Percentiles rank a stretch among this genome's conserved stretches.
phyloP scores from a whole-genome alignment of 2,888 invertebrate species.

The Rosalia funebris region DNA sequence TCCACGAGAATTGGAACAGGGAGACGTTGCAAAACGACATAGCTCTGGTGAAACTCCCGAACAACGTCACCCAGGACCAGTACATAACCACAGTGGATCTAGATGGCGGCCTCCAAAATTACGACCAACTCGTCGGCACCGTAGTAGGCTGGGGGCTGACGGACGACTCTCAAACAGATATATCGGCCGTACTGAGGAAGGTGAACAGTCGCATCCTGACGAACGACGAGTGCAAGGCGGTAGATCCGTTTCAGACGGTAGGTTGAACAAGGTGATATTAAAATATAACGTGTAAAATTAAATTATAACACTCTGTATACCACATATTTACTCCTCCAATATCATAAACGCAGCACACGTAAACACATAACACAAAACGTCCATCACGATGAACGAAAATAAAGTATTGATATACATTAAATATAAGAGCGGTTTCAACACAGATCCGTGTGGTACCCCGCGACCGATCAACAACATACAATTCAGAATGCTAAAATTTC shows the following conservation, averaged over 20 bases:
- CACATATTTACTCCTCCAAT: too few relatives aligned
- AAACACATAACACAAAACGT: too few relatives aligned
- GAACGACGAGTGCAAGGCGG: slow-evolving; percentile 30
- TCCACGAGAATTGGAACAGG: slow-evolving; percentile 33
- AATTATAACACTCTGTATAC: too few relatives aligned
- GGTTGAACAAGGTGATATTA: too few relatives aligned
- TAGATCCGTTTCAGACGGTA: neutral
- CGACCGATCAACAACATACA: neutral
- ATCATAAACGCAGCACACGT: too few relatives aligned
- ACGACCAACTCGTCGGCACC: slow-evolving; percentile 23
- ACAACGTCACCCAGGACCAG: slow-evolving; percentile 32
- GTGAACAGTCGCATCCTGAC: slow-evolving; percentile 31
- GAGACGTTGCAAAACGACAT: slow-evolving; percentile 33
- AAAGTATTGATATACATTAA: too few relatives aligned
- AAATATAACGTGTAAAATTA: too few relatives aligned
- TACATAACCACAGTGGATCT: slow-evolving; percentile 30
- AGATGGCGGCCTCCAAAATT: slow-evolving; percentile 1
- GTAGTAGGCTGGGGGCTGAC: slow-evolving; percentile 38
- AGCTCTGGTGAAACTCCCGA: slow-evolving; percentile 37
- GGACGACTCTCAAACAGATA: neutral
- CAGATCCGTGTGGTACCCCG: neutral
- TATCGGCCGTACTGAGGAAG: slow-evolving; percentile 30
- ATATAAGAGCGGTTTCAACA: neutral
- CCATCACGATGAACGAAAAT: too few relatives aligned
- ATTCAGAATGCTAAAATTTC: too few relatives aligned